A percentile compares a stretch with the other conserved stretches of the same genome.
Conservation (phyloP, 2,797 vertebrate genomes). For the Danio jaintianensis region DNA sequence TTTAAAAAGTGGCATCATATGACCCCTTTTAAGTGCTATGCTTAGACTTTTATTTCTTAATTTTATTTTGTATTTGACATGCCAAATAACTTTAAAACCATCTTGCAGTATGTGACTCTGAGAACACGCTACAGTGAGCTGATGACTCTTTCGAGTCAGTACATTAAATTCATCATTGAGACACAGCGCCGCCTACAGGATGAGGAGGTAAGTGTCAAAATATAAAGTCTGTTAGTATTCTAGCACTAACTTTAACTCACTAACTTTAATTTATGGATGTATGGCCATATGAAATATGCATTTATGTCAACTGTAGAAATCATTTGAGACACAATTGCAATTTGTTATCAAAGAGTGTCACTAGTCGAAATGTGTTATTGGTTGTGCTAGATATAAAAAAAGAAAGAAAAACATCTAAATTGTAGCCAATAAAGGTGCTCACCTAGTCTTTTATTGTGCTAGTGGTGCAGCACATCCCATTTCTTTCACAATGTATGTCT, state of each 20-base stretch:
- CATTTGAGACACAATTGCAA: conserved; percentile 43
- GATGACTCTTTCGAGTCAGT: conserved; percentile 90
- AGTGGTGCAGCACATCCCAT: conserved; percentile 66
- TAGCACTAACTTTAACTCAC: conserved; percentile 1
- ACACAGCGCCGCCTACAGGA: conserved; percentile 87
- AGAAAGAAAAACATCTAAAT: background rate
- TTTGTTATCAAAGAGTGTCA: background rate
- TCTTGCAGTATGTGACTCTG: conserved; percentile 88
- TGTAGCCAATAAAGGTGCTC: conserved; percentile 30
- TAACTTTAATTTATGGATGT: conserved; percentile 37
- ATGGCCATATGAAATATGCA: conserved; percentile 52
- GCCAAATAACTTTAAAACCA: conserved; percentile 12
- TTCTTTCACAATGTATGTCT: conserved; percentile 60
- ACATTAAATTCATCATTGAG: conserved; percentile 90
- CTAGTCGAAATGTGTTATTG: background rate
- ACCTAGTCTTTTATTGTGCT: conserved; percentile 51
- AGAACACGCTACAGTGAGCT: conserved; percentile 93
- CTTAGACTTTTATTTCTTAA: background rate
- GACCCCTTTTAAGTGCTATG: background rate
- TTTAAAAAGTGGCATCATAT: too few species aligned
- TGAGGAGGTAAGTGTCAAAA: conserved; percentile 84
- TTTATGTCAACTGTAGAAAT: conserved; percentile 8
- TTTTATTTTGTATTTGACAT: conserved; percentile 23
- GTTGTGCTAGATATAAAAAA: background rate
- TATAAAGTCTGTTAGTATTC: background rate